Conservation (phyloP, 2,888 invertebrate genomes). For the Apamea epomidion region DNA sequence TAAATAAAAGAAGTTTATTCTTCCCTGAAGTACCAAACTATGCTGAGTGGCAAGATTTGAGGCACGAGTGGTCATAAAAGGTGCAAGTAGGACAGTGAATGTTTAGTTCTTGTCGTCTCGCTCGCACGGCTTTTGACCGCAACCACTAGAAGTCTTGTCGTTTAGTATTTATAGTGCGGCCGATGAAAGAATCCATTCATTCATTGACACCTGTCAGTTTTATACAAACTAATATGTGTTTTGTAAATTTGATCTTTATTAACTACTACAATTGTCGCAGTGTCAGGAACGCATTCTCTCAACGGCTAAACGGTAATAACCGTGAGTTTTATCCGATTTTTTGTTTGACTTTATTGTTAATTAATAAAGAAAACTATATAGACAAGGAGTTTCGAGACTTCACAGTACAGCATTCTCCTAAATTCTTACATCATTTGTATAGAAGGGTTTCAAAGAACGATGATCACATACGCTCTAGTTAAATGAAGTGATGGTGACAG, state of each 20-base stretch:
- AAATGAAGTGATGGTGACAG: background rate
- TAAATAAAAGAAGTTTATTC: constrained; percentile 1
- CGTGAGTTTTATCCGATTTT: background rate
- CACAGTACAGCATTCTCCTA: background rate
- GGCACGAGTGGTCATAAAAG: too few relatives aligned
- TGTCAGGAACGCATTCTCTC: background rate
- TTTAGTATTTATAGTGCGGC: background rate
- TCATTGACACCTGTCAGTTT: background rate
- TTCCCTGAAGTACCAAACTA: background rate
- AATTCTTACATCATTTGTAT: constrained; percentile 17
- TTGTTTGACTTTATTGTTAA: background rate
- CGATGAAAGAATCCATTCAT: background rate
- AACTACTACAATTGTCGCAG: background rate
- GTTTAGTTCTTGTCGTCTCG: background rate
- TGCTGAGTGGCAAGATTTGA: too few relatives aligned
- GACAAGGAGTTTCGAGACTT: background rate
- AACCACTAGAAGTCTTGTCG: background rate
- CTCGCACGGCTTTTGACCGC: background rate
- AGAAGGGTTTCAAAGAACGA: constrained; percentile 7
- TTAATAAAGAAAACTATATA: background rate
- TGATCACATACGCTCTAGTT: background rate
- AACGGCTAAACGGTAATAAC: background rate
- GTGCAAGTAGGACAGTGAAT: background rate
- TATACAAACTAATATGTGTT: background rate
- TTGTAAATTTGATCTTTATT: background rate